A percentile compares a stretch with the other conserved stretches of the same genome.
phyloP scores from a whole-genome alignment of 2,888 invertebrate genomes.

The Cataglyphis altisquamis region DNA sequence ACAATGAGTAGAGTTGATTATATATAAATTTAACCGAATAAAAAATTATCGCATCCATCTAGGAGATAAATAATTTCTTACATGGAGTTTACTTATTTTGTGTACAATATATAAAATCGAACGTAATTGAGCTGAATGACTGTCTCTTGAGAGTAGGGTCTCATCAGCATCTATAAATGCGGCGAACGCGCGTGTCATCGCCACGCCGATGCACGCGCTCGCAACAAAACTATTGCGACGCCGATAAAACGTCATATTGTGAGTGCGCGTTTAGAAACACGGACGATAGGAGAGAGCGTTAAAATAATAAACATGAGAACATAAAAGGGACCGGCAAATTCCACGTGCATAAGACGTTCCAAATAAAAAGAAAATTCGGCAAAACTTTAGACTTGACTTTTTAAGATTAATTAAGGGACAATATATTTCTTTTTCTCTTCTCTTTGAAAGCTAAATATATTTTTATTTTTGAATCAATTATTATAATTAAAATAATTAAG shows the following conservation, averaged over 20 bases:
- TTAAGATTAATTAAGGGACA: not conserved
- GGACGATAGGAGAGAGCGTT: not conserved
- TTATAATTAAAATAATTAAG: not conserved
- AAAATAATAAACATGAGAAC: not conserved
- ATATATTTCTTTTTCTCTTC: not conserved
- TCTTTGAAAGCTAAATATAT: not conserved
- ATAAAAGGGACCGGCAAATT: not conserved
- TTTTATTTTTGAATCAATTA: not conserved
- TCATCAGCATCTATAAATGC: constrained; percentile 73
- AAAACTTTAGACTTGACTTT: not conserved
- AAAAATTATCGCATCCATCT: not conserved
- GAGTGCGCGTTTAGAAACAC: not conserved
- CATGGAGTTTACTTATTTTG: not conserved
- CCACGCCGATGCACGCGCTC: constrained; percentile 65
- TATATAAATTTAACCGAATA: not conserved
- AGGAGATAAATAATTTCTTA: not conserved
- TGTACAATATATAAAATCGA: not conserved
- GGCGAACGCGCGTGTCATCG: constrained; percentile 78
- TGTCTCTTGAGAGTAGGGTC: not conserved
- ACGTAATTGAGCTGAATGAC: not conserved
- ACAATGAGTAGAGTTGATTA: not conserved
- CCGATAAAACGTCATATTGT: not conserved
- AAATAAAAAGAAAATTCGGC: not conserved
- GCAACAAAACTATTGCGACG: constrained; percentile 11
- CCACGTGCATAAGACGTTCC: not conserved